Base-by-base conservation (phyloP, 1,140 invertebrate species). In the Steinernema khuongi region DNA sequence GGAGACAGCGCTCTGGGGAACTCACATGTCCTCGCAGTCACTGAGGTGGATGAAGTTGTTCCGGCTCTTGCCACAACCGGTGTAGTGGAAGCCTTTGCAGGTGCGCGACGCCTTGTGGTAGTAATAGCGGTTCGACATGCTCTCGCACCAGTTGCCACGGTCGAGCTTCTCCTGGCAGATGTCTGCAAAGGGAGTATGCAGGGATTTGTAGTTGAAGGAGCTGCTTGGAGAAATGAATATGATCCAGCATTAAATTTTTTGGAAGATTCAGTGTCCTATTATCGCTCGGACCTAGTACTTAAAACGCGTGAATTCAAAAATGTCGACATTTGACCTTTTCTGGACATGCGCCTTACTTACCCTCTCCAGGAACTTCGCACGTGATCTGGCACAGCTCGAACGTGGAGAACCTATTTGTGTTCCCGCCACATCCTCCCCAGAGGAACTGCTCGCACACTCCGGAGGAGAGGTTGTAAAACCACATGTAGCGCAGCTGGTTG, bases 51-150 rank as follows among this genome's bases (percentile, higher is more conserved):
- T 30, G 67, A 83, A 82, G 28, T 82, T 82, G 60, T 82, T 82
- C 32, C 74, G 31, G 31, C 79, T 81, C 72, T 79, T 71, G 22
- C 81, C 81, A 74, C 81, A 82, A 22, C 81, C 81, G 0, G 81
- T 82, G 70, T 82, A 82, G 71, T 82, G 81, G 67, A 83, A 82
- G 22, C 81, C 81, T 74, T 76, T 81, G 76, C 81, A 82, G 32
- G 75, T 74, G 7, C 70, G 71, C 14, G 79, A 74, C 43, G 76
- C 79, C 17, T 73, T 50, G 66, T 83, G 70, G 70, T 74, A 82
- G 43, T 81, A 83, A 60, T 83, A 82, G 31, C 81, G 68, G 68
- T 81, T 83, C 1, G 76, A 79, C 81, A 82, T 82, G 18, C 73
- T 67, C 73, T 83, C 79, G 73, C 81, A 82, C 81, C 81, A 82